Percentiles rank a stretch among this genome's conserved stretches.
These are phyloP conservation scores for Benitochromis conjunctus DNA, from an alignment of 2,113 vertebrate species.

Conservation along the genomic window DNA sequence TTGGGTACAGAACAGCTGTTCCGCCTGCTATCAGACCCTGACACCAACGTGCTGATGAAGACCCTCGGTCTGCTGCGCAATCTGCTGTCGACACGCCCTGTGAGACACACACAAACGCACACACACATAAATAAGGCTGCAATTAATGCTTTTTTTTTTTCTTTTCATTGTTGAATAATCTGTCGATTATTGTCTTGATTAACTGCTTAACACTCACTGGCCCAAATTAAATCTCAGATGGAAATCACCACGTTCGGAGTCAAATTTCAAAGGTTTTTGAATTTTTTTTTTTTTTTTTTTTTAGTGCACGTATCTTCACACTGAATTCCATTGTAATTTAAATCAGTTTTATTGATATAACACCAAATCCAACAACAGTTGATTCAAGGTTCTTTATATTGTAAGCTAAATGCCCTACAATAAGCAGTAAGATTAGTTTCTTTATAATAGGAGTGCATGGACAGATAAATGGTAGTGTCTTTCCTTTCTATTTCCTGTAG, in stretches of 20 bases:
- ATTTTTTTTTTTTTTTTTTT: not conserved
- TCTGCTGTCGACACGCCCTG: constrained; percentile 92
- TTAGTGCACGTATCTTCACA: not conserved
- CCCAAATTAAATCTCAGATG: not conserved
- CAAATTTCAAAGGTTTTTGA: not conserved
- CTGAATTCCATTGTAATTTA: not conserved
- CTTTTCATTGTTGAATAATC: not conserved
- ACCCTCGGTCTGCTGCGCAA: constrained; percentile 95
- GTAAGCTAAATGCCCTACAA: not conserved
- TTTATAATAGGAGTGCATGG: not conserved
- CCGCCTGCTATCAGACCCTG: constrained; percentile 92
- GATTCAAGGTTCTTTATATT: too few species aligned
- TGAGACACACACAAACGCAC: constrained; percentile 67
- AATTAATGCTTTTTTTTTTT: fast-evolving
- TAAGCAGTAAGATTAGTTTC: not conserved
- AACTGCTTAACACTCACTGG: not conserved
- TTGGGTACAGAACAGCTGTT: constrained; percentile 97
- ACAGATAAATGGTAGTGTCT: not conserved
- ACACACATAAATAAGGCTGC: not conserved
- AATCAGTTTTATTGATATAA: not conserved
- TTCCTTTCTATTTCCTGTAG: not conserved
- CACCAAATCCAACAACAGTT: not conserved
- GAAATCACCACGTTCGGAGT: not conserved
- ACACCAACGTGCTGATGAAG: constrained; percentile 97
- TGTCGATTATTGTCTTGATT: not conserved